A percentile compares a stretch with the other conserved stretches of the same genome.
phyloP scores from a whole-genome alignment of 2,888 invertebrate species.

The Drosophila histrio region DNA sequence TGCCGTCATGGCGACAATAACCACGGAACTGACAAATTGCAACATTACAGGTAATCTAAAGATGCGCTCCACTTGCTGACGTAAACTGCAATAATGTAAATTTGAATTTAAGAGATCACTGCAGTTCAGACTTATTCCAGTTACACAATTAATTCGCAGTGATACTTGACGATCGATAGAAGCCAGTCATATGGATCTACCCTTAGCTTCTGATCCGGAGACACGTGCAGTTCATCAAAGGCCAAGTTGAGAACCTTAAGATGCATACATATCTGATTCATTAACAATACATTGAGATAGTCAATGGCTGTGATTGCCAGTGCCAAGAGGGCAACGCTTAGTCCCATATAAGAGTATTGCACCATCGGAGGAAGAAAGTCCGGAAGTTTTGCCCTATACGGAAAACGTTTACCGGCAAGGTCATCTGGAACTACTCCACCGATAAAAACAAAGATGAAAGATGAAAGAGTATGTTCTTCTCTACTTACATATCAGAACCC shows the following conservation, averaged over 20 bases:
- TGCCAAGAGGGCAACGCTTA: slow-evolving; percentile 50
- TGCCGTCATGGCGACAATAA: slow-evolving; percentile 71
- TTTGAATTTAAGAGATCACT: not conserved
- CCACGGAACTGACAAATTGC: slow-evolving; percentile 69
- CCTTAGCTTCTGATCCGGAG: not conserved
- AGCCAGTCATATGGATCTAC: slow-evolving; percentile 46
- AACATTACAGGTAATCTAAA: slow-evolving; percentile 66
- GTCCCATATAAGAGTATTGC: slow-evolving; percentile 65
- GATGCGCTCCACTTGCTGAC: slow-evolving; percentile 61
- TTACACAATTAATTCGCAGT: slow-evolving; percentile 66
- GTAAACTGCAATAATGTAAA: slow-evolving; percentile 45
- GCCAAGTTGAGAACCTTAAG: slow-evolving; percentile 68
- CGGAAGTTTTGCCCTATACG: slow-evolving; percentile 66
- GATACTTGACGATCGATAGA: slow-evolving; percentile 56
- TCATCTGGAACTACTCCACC: slow-evolving; percentile 52
- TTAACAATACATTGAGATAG: slow-evolving; percentile 69
- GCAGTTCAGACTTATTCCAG: not conserved
- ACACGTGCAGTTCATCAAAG: slow-evolving; percentile 57
- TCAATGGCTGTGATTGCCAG: slow-evolving; percentile 69
- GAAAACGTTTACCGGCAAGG: slow-evolving; percentile 66
- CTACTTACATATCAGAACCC: slow-evolving; percentile 45
- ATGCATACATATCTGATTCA: slow-evolving; percentile 76
- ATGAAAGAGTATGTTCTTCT: not conserved
- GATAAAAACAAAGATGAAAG: not conserved
- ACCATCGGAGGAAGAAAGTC: slow-evolving; percentile 43